A percentile compares a stretch with the other conserved stretches of the same genome.
Conservation (phyloP, 92 coral and sea anemone species). For the Zoanthus sociatus region DNA sequence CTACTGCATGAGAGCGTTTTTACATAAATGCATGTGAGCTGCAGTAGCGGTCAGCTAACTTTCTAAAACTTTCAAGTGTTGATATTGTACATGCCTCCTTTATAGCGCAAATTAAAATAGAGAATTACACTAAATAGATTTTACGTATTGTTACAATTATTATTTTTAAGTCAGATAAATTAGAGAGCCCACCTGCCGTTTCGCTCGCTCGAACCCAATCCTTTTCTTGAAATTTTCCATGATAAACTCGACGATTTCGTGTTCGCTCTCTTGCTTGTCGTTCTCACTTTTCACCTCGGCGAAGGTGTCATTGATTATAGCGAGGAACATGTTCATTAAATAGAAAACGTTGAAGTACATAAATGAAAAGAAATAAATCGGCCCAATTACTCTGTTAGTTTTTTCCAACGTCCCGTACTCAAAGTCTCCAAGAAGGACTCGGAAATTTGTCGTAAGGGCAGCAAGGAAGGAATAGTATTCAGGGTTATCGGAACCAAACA, state of each 20-base stretch:
- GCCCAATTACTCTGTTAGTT: slow-evolving; percentile 76
- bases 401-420: slow-evolving; percentile 69
- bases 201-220: slow-evolving; percentile 45
- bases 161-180: no score
- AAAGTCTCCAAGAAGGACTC: slow-evolving; percentile 88
- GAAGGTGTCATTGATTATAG: slow-evolving; percentile 94
- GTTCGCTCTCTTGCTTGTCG: slow-evolving; percentile 72
- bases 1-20: no score
- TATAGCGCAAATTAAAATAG: no score
- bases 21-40: no score
- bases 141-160: no score
- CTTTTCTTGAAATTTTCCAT: slow-evolving; percentile 63
- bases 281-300: slow-evolving; percentile 74
- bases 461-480: slow-evolving; percentile 63
- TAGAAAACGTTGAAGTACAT: slow-evolving; percentile 86
- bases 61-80: no score
- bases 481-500: slow-evolving; percentile 66
- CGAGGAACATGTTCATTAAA: slow-evolving; percentile 94
- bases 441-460: slow-evolving; percentile 78
- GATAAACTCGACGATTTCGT: slow-evolving; percentile 90
- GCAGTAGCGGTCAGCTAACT: no score
- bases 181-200: no score
- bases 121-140: no score
- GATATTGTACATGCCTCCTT: no score
- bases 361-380: slow-evolving; percentile 82